phyloP scores from a whole-genome alignment of 2,797 vertebrate genomes.

The Vespertilio murinus region DNA sequence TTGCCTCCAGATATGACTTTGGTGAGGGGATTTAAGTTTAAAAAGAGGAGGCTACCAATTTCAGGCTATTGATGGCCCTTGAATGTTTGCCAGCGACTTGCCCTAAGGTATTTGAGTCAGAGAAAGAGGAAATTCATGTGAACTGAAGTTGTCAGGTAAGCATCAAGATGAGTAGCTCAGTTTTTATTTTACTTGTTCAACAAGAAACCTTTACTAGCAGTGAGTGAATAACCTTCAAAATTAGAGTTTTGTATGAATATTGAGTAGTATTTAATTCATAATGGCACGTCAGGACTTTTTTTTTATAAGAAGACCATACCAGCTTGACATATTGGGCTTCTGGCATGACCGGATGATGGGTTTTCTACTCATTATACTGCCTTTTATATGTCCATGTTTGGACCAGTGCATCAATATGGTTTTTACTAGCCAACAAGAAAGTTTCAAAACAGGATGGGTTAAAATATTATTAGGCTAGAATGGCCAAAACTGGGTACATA shows the following conservation, averaged over 20 bases:
- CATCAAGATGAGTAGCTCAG: not conserved
- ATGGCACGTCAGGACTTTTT: not conserved
- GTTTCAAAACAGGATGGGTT: not conserved
- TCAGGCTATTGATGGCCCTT: not conserved
- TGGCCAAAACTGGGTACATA: not conserved
- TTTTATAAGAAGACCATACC: not conserved
- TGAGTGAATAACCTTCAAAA: not conserved
- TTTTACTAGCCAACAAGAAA: not conserved
- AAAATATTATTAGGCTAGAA: not conserved
- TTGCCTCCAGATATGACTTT: not conserved
- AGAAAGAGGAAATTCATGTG: not conserved
- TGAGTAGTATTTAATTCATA: slow-evolving; percentile 4
- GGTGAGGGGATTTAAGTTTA: not conserved
- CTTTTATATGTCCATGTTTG: not conserved
- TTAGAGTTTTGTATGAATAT: not conserved
- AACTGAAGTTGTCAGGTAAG: not conserved
- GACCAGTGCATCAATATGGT: not conserved
- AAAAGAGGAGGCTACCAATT: not conserved
- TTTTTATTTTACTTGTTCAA: not conserved
- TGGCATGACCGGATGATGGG: not conserved
- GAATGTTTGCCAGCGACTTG: not conserved
- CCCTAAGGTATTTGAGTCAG: not conserved
- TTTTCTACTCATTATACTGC: not conserved
- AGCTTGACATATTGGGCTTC: not conserved
- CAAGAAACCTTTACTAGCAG: not conserved